These are phyloP conservation scores for Patella depressa DNA, from an alignment of 2,888 invertebrate species.

Conservation along the genomic window DNA sequence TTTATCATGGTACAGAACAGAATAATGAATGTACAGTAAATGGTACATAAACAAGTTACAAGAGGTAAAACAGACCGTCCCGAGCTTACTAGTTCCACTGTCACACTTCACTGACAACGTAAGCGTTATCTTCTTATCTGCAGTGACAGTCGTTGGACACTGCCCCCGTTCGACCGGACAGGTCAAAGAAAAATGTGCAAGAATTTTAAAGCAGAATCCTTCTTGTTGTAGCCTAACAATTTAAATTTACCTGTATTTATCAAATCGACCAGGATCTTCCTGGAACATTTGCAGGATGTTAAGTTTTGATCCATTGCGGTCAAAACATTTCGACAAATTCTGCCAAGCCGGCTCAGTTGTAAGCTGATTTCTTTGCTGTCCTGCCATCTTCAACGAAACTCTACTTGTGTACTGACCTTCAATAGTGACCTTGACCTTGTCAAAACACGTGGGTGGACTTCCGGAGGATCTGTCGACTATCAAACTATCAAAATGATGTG, in stretches of 20 bases:
- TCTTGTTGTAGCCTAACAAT: too few species aligned
- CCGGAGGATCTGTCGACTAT: conserved; percentile 14
- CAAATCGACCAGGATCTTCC: conserved; percentile 85
- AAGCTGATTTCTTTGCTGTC: conserved; percentile 42
- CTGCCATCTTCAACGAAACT: conserved; percentile 41
- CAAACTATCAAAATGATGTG: too few species aligned
- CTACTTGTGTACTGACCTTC: conserved; percentile 16
- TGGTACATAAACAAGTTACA: too few species aligned
- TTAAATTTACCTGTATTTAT: conserved; percentile 85
- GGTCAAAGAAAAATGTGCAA: too few species aligned
- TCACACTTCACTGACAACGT: too few species aligned
- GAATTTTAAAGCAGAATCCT: too few species aligned
- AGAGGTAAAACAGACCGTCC: too few species aligned
- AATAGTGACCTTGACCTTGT: conserved; percentile 18
- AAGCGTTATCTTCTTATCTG: too few species aligned
- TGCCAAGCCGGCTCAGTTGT: conserved; percentile 57
- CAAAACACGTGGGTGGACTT: conserved; percentile 31
- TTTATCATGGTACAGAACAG: fast-evolving
- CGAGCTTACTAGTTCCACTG: too few species aligned
- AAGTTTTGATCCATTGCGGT: conserved; percentile 80
- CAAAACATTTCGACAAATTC: conserved; percentile 72
- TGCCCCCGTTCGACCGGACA: too few species aligned
- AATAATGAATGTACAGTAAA: too few species aligned
- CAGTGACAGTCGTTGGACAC: background rate
- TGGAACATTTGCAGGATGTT: conserved; percentile 88